Evolutionary conservation across 1,140 invertebrate species (phyloP).

Genomic region (Heterodera carotae): DNA sequence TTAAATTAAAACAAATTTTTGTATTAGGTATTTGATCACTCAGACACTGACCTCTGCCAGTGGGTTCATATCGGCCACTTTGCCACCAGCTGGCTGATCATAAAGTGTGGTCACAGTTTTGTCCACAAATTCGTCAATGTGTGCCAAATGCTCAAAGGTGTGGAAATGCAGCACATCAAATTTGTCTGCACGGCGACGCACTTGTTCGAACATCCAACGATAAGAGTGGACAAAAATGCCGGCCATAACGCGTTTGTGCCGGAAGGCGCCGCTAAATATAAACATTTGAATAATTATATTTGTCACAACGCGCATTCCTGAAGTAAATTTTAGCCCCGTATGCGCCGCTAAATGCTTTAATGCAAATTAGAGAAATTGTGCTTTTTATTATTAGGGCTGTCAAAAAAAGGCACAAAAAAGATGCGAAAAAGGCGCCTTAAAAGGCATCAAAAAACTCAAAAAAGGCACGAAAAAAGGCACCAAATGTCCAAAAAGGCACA

Average conservation of each 20-base stretch:
- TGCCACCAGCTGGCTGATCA: not conserved
- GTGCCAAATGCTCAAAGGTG: slow-evolving; percentile 9
- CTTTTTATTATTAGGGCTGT: no score
- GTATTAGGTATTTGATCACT: no score
- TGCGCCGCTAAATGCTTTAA: no score
- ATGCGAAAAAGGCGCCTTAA: no score
- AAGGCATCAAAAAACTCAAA: no score
- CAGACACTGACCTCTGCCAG: not conserved
- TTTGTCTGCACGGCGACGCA: slow-evolving; percentile 1
- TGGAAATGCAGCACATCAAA: slow-evolving; percentile 23
- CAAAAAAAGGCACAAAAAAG: no score
- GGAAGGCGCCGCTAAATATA: not conserved
- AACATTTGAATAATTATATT: not conserved
- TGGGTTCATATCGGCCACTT: not conserved
- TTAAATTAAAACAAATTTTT: no score
- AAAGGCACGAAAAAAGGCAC: no score
- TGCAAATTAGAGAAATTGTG: no score
- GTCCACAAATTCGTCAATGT: slow-evolving; percentile 3
- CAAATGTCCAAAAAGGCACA: no score
- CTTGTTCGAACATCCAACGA: slow-evolving; percentile 7
- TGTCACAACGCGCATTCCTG: no score
- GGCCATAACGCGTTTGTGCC: not conserved
- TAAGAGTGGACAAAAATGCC: not conserved
- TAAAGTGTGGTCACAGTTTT: not conserved
- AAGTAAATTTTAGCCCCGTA: no score